phyloP scores from a whole-genome alignment of 2,113 vertebrate species.

The Anarhynchus alexandrinus region DNA sequence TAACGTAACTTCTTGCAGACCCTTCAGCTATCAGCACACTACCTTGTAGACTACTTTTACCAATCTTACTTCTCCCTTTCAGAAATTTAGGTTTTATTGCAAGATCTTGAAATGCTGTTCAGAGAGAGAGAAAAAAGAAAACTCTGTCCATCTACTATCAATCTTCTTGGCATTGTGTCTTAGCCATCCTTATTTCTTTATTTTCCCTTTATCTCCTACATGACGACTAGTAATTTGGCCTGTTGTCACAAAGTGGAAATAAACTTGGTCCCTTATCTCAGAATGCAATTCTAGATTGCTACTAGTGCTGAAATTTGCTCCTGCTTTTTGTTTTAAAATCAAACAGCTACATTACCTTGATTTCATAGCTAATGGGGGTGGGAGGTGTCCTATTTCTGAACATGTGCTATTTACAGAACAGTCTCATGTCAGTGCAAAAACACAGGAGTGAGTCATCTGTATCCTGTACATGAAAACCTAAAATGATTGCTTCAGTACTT shows the following conservation, averaged over 20 bases:
- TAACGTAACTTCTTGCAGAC: background rate
- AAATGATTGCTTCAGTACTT: background rate
- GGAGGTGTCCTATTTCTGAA: slow-evolving; percentile 53
- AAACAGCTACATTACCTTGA: slow-evolving; percentile 14
- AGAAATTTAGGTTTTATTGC: background rate
- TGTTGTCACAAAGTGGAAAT: background rate
- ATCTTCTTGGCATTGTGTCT: background rate
- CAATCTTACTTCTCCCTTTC: background rate
- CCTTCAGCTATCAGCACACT: background rate
- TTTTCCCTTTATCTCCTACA: background rate
- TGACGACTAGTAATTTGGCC: background rate
- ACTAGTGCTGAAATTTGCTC: background rate
- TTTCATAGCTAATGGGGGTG: slow-evolving; percentile 43
- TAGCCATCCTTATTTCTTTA: background rate
- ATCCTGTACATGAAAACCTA: background rate
- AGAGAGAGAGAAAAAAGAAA: background rate
- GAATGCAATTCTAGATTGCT: background rate
- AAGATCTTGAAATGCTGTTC: background rate
- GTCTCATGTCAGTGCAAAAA: slow-evolving; percentile 46
- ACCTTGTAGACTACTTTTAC: background rate
- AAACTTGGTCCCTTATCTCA: background rate
- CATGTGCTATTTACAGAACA: slow-evolving; percentile 49
- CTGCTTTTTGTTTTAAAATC: slow-evolving; percentile 24
- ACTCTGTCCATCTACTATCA: background rate
- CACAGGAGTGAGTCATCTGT: slow-evolving; percentile 32